These are phyloP conservation scores for Trachelus tabidus DNA, from an alignment of 2,888 invertebrate species.

Conservation along the genomic window DNA sequence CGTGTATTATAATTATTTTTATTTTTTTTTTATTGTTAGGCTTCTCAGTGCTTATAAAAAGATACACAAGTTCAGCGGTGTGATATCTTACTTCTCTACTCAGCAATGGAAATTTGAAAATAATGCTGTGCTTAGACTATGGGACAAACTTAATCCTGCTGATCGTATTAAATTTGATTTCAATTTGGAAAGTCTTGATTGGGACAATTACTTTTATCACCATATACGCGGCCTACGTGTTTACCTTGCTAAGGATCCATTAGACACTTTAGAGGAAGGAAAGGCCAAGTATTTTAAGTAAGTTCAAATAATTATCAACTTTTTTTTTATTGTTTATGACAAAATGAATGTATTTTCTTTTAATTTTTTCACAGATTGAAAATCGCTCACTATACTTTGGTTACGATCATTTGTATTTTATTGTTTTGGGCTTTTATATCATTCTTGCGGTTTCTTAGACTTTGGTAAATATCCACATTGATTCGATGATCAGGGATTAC, in stretches of 20 bases:
- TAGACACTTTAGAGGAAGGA: constrained; percentile 75
- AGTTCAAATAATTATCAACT: constrained; percentile 12
- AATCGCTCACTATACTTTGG: neutral
- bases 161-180: constrained; percentile 79
- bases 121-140: constrained; percentile 71
- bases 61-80: constrained; percentile 77
- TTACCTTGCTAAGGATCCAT: constrained; percentile 81
- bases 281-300: constrained; percentile 63
- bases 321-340: constrained; percentile 4
- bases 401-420: neutral
- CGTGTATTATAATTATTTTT: constrained; percentile 1
- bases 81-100: constrained; percentile 81
- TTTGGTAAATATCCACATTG: neutral
- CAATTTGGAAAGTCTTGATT: constrained; percentile 76
- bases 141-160: constrained; percentile 69
- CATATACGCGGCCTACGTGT: constrained; percentile 78
- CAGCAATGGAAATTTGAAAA: constrained; percentile 80
- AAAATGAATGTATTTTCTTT: neutral
- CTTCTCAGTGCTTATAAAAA: constrained; percentile 78
- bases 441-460: neutral
- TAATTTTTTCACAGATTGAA: constrained; percentile 42
- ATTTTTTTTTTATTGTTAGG: constrained; percentile 64
- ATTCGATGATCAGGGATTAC: neutral
- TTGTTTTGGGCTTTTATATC: neutral
- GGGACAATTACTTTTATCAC: constrained; percentile 76